Percentiles rank a stretch among this genome's conserved stretches.
Evolutionary conservation across 2,888 invertebrate genomes (phyloP).

Genomic region (Nomada fabriciana): DNA sequence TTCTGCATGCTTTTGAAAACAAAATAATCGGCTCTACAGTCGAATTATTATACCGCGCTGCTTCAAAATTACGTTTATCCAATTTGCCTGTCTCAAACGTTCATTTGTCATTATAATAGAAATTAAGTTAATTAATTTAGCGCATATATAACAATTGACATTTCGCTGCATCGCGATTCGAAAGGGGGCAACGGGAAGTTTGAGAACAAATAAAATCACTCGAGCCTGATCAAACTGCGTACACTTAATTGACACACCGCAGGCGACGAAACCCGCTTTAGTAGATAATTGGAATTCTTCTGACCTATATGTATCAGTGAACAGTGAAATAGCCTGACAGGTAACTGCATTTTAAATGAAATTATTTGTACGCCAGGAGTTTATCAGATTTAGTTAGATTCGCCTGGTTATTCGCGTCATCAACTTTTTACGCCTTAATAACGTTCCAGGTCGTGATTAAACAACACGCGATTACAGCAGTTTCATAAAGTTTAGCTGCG

Average conservation of each 20-base stretch:
- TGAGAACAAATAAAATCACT: neutral
- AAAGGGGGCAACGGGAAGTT: neutral
- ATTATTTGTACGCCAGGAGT: neutral
- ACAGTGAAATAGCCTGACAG: neutral
- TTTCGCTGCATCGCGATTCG: neutral
- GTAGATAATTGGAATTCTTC: neutral
- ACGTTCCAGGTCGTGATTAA: neutral
- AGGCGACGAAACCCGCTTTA: neutral
- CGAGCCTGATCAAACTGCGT: neutral
- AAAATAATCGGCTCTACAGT: no score
- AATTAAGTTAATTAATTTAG: no score
- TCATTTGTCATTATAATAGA: no score
- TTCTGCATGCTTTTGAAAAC: no score
- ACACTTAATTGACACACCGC: neutral
- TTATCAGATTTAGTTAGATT: slow-evolving; percentile 1
- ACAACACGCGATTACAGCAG: neutral
- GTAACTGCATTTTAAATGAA: neutral
- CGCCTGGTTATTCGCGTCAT: neutral
- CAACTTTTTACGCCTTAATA: slow-evolving; percentile 10
- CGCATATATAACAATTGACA: no score
- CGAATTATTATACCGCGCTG: no score
- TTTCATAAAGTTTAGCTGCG: neutral
- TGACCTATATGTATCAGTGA: neutral
- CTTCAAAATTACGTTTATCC: no score
- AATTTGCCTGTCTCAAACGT: no score